Percentiles rank a stretch among this genome's conserved stretches.
Conservation (phyloP, 2,113 vertebrate species). For the Axis porcinus region DNA sequence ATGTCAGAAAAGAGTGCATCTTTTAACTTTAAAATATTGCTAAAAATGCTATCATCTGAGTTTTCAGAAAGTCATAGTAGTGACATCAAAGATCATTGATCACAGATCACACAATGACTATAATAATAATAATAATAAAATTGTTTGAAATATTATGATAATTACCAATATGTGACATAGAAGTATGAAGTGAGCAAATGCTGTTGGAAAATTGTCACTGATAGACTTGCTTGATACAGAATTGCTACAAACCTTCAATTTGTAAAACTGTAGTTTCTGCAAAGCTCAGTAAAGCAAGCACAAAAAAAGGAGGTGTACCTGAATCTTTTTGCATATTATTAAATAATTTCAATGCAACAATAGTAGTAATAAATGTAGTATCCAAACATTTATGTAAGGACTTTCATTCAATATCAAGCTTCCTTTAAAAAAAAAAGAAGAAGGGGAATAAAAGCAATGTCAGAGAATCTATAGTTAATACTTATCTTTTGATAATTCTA, state of each 20-base stretch:
- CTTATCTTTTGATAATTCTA: neutral
- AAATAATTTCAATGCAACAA: neutral
- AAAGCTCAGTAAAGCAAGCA: neutral
- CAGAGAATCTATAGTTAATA: neutral
- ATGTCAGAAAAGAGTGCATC: neutral
- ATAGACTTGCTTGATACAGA: neutral
- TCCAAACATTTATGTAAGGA: neutral
- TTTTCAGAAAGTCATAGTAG: neutral
- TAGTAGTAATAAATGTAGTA: neutral
- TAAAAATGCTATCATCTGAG: neutral
- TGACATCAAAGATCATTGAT: neutral
- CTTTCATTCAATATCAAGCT: neutral
- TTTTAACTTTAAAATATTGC: neutral
- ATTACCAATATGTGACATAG: neutral
- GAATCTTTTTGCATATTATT: neutral
- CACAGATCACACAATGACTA: neutral
- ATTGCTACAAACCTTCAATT: neutral
- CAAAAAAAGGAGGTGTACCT: neutral
- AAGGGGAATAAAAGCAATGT: neutral
- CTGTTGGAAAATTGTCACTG: neutral
- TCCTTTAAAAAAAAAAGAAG: neutral
- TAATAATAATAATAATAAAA: neutral
- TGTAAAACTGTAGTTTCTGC: neutral
- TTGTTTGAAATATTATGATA: neutral
- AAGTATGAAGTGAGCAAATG: neutral